Conservation (phyloP, 2,113 vertebrate species). For the Phyllostomus hastatus region DNA sequence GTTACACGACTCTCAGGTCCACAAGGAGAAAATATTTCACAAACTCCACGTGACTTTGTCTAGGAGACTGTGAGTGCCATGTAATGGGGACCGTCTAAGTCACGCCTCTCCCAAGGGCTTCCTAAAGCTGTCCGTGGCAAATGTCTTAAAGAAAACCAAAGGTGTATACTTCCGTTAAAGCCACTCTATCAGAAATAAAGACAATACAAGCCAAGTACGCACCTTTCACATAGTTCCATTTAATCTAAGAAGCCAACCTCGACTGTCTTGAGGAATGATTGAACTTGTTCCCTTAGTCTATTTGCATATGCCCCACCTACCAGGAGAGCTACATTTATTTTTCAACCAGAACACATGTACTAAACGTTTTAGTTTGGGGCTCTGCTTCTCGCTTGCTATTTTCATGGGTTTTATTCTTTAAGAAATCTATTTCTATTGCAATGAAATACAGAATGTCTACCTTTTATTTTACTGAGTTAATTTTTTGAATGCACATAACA, state of each 20-base stretch:
- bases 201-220: background rate
- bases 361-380: background rate
- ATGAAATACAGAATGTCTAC: background rate
- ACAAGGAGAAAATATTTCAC: slow-evolving; percentile 41
- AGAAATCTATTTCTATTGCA: background rate
- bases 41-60: slow-evolving; percentile 5
- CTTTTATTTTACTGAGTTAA: background rate
- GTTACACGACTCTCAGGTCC: background rate
- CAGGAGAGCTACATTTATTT: background rate
- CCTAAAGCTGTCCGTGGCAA: background rate
- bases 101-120: background rate
- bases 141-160: background rate
- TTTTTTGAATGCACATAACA: background rate
- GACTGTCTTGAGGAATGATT: background rate
- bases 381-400: background rate
- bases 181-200: background rate
- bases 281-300: background rate
- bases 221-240: background rate
- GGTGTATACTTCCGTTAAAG: background rate
- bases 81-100: background rate
- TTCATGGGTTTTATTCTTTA: background rate
- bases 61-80: background rate
- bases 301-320: background rate
- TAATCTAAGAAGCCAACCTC: background rate
- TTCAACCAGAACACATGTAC: background rate